phyloP scores from a whole-genome alignment of 2,113 vertebrate genomes.

The Pachypanchax playfairii region DNA sequence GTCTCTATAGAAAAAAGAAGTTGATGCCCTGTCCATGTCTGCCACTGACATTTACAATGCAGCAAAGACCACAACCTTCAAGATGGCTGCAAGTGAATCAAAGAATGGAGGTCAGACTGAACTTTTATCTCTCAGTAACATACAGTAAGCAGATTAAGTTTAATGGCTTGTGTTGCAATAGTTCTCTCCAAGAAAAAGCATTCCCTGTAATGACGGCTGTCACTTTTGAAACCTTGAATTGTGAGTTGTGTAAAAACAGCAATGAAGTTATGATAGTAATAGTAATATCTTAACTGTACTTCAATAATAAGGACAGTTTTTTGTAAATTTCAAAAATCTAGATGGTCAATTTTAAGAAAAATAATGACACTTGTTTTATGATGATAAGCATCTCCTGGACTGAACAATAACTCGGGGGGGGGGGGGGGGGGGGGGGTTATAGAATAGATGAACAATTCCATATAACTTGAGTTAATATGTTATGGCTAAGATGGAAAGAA shows the following conservation, averaged over 20 bases:
- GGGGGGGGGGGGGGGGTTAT: no score
- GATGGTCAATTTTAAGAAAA: no score
- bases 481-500: neutral
- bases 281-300: no score
- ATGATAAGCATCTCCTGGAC: neutral
- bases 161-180: neutral
- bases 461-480: neutral
- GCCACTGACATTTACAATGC: slow-evolving; percentile 82
- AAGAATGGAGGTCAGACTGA: slow-evolving; percentile 71
- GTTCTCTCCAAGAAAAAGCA: neutral
- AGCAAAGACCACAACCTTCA: slow-evolving; percentile 81
- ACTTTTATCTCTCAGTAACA: neutral
- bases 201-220: no score
- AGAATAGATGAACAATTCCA: no score
- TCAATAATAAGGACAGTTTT: no score
- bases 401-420: no score
- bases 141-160: neutral
- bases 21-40: slow-evolving; percentile 85
- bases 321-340: no score
- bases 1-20: slow-evolving; percentile 78
- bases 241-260: no score
- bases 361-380: neutral
- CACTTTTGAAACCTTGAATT: no score
- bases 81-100: slow-evolving; percentile 87
- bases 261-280: no score